phyloP scores from a whole-genome alignment of 2,888 invertebrate genomes.

The Phasia obesa region DNA sequence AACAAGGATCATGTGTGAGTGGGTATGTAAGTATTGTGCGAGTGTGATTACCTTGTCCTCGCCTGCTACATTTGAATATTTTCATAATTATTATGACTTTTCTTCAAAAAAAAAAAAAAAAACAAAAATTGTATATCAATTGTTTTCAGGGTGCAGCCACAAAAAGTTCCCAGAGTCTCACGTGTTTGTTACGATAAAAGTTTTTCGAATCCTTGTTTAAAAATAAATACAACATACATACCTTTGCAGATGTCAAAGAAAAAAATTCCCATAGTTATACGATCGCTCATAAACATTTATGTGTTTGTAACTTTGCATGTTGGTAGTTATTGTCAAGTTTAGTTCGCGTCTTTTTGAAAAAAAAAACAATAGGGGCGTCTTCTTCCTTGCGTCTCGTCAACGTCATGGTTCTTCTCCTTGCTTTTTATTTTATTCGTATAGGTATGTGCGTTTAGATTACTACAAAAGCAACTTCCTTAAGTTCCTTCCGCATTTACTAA shows the following conservation, averaged over 20 bases:
- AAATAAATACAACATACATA: conserved; percentile 36
- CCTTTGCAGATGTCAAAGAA: conserved; percentile 52
- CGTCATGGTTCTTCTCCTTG: conserved; percentile 26
- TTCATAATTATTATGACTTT: conserved; percentile 71
- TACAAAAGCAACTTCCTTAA: conserved; percentile 62
- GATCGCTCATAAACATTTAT: conserved; percentile 59
- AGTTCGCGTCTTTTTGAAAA: conserved; percentile 34
- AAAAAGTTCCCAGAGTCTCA: conserved; percentile 66
- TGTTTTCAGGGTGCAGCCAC: conserved; percentile 58
- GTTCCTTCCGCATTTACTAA: conserved; percentile 67
- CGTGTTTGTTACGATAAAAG: conserved; percentile 50
- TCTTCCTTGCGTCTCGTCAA: conserved; percentile 45
- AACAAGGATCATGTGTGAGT: conserved; percentile 51
- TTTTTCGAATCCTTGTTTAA: conserved; percentile 45
- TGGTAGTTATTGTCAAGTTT: too few relatives aligned
- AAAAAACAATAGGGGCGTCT: conserved; percentile 68
- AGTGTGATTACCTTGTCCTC: conserved; percentile 58
- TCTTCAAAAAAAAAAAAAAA: conserved; percentile 43
- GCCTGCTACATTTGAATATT: conserved; percentile 52
- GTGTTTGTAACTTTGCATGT: background rate
- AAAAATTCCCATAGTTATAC: conserved; percentile 67
- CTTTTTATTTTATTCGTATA: conserved; percentile 1
- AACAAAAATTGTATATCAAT: background rate
- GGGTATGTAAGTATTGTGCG: background rate
- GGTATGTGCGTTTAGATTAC: background rate